Conservation (phyloP, 1,140 invertebrate species). For the Arion vulgaris region DNA sequence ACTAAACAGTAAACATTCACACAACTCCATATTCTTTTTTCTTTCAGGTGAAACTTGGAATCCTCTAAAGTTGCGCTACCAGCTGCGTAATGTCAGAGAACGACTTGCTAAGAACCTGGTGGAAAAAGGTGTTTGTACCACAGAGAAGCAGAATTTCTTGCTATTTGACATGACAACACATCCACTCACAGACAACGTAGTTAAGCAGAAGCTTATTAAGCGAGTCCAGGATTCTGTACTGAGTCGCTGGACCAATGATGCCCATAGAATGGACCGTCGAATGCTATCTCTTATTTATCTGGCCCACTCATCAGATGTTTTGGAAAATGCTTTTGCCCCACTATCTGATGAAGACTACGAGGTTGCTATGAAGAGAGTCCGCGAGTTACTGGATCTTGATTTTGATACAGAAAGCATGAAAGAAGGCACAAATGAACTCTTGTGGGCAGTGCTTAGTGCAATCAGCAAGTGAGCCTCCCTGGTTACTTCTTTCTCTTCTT, state of each 20-base stretch:
- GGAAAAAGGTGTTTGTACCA: constrained; percentile 99
- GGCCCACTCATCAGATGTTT: constrained; percentile 97
- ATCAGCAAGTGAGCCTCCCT: constrained; percentile 87
- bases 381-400: constrained; percentile 95
- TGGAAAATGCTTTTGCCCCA: constrained; percentile 99
- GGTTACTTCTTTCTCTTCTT: background rate
- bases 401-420: constrained; percentile 94
- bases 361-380: constrained; percentile 95
- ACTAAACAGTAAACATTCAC: no score
- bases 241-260: constrained; percentile 96
- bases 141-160: constrained; percentile 99
- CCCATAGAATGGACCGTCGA: constrained; percentile 96
- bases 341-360: constrained; percentile 99
- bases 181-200: constrained; percentile 94
- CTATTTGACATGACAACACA: constrained; percentile 99
- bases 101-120: constrained; percentile 99
- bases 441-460: constrained; percentile 98
- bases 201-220: constrained; percentile 98
- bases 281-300: constrained; percentile 93
- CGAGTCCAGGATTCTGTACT: constrained; percentile 96
- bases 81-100: constrained; percentile 98
- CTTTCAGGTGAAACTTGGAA: constrained; percentile 98
- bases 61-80: constrained; percentile 97
- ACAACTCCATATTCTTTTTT: no score
- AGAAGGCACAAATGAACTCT: constrained; percentile 80